These are phyloP conservation scores for Aelia acuminata DNA, from an alignment of 2,888 invertebrate species.

Conservation along the genomic window DNA sequence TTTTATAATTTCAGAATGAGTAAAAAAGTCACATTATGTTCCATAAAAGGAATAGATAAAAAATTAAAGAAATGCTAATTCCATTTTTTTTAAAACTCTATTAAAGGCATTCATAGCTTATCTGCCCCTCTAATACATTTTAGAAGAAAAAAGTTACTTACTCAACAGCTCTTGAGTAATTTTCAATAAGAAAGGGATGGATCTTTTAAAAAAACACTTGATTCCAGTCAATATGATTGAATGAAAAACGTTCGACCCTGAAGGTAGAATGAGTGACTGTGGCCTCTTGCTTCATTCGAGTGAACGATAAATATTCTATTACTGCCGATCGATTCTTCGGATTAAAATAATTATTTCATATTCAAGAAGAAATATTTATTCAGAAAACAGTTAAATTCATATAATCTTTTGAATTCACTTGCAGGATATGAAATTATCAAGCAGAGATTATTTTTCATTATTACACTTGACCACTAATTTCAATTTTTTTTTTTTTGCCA, in stretches of 20 bases:
- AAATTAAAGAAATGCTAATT: too few relatives aligned
- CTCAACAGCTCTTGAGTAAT: background rate
- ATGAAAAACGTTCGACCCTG: slow-evolving; percentile 8
- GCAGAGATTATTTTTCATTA: too few relatives aligned
- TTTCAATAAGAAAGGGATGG: slow-evolving; percentile 11
- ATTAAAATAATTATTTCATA: background rate
- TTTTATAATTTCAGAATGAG: too few relatives aligned
- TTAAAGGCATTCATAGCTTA: background rate
- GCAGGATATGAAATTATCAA: too few relatives aligned
- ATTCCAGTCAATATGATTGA: background rate
- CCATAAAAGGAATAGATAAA: too few relatives aligned
- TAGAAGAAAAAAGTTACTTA: background rate
- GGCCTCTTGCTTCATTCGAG: background rate
- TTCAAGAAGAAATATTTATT: background rate
- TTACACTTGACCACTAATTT: too few relatives aligned
- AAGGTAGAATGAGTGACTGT: background rate
- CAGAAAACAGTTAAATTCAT: background rate
- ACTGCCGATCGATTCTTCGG: background rate
- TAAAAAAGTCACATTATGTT: too few relatives aligned
- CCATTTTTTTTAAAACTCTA: background rate
- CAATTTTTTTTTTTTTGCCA: too few relatives aligned
- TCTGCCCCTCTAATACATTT: background rate
- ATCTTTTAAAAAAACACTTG: background rate
- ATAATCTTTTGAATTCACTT: background rate
- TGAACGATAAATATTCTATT: background rate